A percentile compares a stretch with the other conserved stretches of the same genome.
These are phyloP conservation scores for Sturmia bella DNA, from an alignment of 2,888 invertebrate genomes.

Conservation along the genomic window DNA sequence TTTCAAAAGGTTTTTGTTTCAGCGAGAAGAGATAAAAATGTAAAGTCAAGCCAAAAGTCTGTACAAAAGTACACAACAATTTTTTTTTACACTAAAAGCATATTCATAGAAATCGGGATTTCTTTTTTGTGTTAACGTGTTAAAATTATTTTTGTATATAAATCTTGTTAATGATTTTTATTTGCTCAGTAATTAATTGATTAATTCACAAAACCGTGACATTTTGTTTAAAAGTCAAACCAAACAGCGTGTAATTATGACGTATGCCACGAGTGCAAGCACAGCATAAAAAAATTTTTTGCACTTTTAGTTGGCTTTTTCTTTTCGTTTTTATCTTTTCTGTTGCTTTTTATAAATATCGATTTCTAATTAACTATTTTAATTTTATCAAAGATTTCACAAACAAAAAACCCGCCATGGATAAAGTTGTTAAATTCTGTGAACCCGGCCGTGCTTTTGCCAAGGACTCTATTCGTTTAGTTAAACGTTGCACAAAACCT, in stretches of 20 bases:
- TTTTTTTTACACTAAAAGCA: no score
- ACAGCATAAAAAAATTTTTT: constrained; percentile 32
- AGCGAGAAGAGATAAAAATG: not conserved
- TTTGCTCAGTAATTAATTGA: no score
- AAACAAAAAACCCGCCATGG: constrained; percentile 86
- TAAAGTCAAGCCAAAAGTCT: not conserved
- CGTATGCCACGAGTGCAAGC: constrained; percentile 75
- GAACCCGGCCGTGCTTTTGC: constrained; percentile 98
- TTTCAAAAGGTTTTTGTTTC: not conserved
- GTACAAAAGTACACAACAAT: no score
- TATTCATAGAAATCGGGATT: no score
- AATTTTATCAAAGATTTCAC: constrained; percentile 47
- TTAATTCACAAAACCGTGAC: no score
- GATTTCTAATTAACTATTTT: constrained; percentile 23
- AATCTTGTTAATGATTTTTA: no score
- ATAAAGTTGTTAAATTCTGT: constrained; percentile 96
- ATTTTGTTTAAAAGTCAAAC: not conserved
- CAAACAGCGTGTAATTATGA: constrained; percentile 64
- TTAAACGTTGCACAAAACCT: constrained; percentile 99
- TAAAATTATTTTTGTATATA: no score
- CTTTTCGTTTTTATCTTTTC: constrained; percentile 17
- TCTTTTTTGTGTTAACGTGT: no score
- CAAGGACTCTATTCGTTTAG: constrained; percentile 98
- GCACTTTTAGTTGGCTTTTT: constrained; percentile 35
- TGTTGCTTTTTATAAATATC: not conserved